These are phyloP conservation scores for Atherinosoma microstoma DNA, from an alignment of 2,797 vertebrate species.

Conservation along the genomic window DNA sequence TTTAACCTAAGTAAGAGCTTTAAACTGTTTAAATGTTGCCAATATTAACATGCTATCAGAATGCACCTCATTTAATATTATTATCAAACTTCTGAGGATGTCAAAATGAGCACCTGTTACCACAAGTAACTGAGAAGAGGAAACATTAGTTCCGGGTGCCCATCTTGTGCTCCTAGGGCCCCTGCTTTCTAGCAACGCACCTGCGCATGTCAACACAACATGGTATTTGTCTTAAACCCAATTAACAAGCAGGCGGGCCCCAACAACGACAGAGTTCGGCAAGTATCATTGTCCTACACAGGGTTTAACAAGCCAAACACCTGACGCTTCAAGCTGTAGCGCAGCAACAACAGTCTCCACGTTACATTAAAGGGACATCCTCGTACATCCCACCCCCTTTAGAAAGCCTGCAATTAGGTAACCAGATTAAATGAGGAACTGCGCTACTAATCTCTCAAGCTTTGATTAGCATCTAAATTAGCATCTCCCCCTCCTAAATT, in stretches of 20 bases:
- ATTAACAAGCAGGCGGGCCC: conserved; percentile 25
- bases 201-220: conserved; percentile 46
- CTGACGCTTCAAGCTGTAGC: conserved; percentile 33
- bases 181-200: conserved; percentile 17
- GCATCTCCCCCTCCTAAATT: conserved; percentile 6
- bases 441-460: conserved; percentile 39
- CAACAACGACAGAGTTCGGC: background rate
- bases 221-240: background rate
- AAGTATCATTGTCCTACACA: background rate
- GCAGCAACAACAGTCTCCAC: conserved; percentile 55
- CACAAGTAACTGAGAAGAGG: background rate
- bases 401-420: conserved; percentile 45
- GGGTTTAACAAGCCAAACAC: conserved; percentile 20
- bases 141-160: conserved; percentile 4
- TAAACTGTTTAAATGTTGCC: no score
- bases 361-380: conserved; percentile 57
- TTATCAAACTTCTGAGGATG: background rate
- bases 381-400: conserved; percentile 52
- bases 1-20: no score
- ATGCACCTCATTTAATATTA: no score
- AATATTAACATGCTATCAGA: no score
- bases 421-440: conserved; percentile 50
- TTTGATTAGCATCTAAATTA: conserved; percentile 46
- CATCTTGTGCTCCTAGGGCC: background rate
- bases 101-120: background rate